Conservation (phyloP, 2,113 vertebrate species). For the Rynchops niger region DNA sequence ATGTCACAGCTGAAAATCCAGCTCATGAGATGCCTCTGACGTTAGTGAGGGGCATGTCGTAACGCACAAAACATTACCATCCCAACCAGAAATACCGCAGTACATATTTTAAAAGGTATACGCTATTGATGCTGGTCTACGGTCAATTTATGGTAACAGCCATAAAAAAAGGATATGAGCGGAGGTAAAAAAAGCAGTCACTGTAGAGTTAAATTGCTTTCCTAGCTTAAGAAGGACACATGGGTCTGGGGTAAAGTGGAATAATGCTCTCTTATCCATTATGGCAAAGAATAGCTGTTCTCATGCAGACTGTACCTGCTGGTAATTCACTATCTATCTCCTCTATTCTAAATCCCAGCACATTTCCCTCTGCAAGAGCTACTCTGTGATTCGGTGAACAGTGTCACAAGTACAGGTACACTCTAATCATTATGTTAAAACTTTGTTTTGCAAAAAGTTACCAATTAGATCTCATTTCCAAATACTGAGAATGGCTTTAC, state of each 20-base stretch:
- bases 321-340: background rate
- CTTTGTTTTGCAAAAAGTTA: background rate
- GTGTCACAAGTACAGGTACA: background rate
- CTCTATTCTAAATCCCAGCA: background rate
- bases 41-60: background rate
- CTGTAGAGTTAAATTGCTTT: background rate
- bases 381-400: background rate
- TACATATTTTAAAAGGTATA: background rate
- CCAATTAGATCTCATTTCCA: background rate
- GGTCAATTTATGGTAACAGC: background rate
- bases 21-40: background rate
- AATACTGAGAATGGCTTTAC: fast-evolving
- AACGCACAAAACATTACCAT: background rate
- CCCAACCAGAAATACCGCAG: background rate
- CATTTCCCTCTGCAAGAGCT: background rate
- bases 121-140: background rate
- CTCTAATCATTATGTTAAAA: background rate
- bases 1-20: constrained; percentile 42
- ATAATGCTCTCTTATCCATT: background rate
- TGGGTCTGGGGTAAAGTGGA: background rate
- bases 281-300: background rate
- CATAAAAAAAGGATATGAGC: background rate
- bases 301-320: background rate
- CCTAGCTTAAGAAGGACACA: background rate
- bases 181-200: background rate